Evolutionary conservation across 1,140 invertebrate genomes (phyloP).

Genomic region (Pygmarrhopalites habei): DNA sequence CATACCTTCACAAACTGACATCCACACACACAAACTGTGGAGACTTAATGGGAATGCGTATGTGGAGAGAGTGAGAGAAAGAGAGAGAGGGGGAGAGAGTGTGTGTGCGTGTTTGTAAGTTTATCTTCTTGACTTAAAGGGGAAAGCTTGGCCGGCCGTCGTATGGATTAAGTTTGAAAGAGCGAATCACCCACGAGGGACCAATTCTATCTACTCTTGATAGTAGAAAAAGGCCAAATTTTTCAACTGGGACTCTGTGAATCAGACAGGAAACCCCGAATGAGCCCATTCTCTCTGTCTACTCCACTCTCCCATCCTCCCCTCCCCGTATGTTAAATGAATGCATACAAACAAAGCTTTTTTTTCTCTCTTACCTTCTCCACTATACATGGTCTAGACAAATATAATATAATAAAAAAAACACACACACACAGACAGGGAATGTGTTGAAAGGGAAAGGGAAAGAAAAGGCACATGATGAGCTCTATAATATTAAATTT

Average conservation of each 20-base stretch:
- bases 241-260: not conserved
- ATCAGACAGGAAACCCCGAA: not conserved
- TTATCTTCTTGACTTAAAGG: not conserved
- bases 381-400: too few species aligned
- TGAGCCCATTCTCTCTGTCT: too few species aligned
- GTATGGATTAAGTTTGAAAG: slow-evolving; percentile 1
- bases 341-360: too few species aligned
- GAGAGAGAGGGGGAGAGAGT: not conserved
- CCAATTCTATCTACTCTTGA: not conserved
- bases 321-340: too few species aligned
- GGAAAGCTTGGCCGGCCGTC: not conserved
- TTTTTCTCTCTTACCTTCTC: too few species aligned
- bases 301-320: too few species aligned
- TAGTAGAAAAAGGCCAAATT: not conserved
- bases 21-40: not conserved
- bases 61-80: not conserved
- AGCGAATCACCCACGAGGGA: not conserved
- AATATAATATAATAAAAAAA: too few species aligned
- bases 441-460: too few species aligned
- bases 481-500: too few species aligned
- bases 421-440: too few species aligned
- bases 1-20: not conserved
- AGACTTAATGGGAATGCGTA: not conserved
- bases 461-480: too few species aligned
- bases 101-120: not conserved